Conservation (phyloP, 2,113 vertebrate genomes). For the Propithecus coquereli region DNA sequence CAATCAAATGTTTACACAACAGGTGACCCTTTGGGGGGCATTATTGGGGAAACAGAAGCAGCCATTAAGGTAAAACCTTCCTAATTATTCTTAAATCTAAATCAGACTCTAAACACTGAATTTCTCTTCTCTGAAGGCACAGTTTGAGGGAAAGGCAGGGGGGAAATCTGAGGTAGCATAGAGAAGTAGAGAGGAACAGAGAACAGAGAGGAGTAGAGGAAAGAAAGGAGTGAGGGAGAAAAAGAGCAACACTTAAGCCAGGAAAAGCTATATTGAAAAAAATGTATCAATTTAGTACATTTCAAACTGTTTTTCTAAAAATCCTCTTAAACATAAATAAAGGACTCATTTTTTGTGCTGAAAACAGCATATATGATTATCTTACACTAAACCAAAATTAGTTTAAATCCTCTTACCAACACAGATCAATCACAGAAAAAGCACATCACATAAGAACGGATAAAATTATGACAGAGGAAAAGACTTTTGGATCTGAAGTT, state of each 20-base stretch:
- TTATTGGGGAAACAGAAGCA: conserved; percentile 73
- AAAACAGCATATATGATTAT: conserved; percentile 12
- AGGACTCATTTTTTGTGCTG: neutral
- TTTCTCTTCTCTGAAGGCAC: conserved; percentile 62
- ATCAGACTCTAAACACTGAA: conserved; percentile 61
- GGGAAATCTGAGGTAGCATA: neutral
- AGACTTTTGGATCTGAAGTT: neutral
- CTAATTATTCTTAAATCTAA: conserved; percentile 67
- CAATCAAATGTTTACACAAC: conserved; percentile 68
- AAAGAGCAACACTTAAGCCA: conserved; percentile 19
- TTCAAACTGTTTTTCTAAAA: conserved; percentile 5
- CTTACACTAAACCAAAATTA: neutral
- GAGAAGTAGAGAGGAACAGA: neutral
- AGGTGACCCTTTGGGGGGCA: conserved; percentile 42
- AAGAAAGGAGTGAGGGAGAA: neutral
- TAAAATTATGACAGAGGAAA: neutral
- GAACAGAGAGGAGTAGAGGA: neutral
- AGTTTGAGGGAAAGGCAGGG: conserved; percentile 20
- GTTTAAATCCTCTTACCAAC: conserved; percentile 23
- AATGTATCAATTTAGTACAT: neutral
- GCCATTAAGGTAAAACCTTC: conserved; percentile 73
- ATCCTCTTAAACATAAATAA: neutral
- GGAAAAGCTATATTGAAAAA: conserved; percentile 4
- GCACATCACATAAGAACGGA: neutral
- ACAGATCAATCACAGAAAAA: neutral